Conservation (phyloP, 1,140 invertebrate species). For the Cyphomyrmex costatus region DNA sequence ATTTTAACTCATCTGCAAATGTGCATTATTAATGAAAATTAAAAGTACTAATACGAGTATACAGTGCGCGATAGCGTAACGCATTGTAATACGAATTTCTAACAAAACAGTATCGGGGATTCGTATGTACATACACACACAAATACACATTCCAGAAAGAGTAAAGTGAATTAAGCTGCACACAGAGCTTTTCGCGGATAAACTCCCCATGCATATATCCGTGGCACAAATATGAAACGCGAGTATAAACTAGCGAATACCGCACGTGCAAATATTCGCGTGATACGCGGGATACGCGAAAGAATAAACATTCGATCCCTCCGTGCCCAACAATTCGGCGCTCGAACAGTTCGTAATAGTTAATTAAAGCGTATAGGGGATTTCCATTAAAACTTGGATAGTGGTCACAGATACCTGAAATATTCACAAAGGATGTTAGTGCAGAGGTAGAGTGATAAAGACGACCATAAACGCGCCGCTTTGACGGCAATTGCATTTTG, state of each 20-base stretch:
- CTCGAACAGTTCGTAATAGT: slow-evolving; percentile 64
- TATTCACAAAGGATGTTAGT: slow-evolving; percentile 53
- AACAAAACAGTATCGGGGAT: slow-evolving; percentile 32
- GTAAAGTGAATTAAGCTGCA: slow-evolving; percentile 47
- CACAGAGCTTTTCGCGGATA: slow-evolving; percentile 27
- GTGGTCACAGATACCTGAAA: slow-evolving; percentile 48
- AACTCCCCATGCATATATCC: slow-evolving; percentile 25
- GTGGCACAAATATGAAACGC: slow-evolving; percentile 49
- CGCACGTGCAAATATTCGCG: slow-evolving; percentile 32
- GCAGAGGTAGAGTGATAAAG: slow-evolving; percentile 56
- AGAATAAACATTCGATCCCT: slow-evolving; percentile 42
- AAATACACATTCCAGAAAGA: not conserved
- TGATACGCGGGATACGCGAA: slow-evolving; percentile 19
- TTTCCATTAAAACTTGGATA: slow-evolving; percentile 60
- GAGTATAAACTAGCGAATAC: slow-evolving; percentile 41
- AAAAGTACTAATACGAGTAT: not conserved
- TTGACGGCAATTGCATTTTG: slow-evolving; percentile 33
- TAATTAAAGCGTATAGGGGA: slow-evolving; percentile 64
- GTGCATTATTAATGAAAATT: slow-evolving; percentile 32
- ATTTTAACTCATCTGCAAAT: slow-evolving; percentile 16
- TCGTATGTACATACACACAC: not conserved
- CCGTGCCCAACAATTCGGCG: slow-evolving; percentile 18
- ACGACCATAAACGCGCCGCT: slow-evolving; percentile 49
- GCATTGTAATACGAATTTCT: slow-evolving; percentile 14
- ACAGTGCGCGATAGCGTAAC: not conserved